phyloP scores from a whole-genome alignment of 1,140 invertebrate species.

The Bursaphelenchus mucronatus region DNA sequence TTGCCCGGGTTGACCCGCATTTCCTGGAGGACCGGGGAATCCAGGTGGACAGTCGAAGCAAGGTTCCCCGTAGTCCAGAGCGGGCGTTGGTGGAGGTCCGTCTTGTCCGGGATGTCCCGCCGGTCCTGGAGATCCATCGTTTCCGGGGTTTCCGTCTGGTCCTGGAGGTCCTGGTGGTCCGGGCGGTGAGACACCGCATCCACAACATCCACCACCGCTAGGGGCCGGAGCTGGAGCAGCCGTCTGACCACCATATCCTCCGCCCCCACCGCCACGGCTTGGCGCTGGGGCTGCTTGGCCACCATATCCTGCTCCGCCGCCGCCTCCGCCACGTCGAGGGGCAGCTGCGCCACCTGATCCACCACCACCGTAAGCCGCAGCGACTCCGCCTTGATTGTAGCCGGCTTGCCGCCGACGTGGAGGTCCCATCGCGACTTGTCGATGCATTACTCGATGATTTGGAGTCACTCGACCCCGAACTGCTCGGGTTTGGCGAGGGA shows the following conservation, averaged over 20 bases:
- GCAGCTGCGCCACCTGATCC: not conserved
- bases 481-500: no score
- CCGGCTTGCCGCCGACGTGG: conserved; percentile 28
- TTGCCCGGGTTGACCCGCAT: conserved; percentile 20
- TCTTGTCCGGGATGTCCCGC: conserved; percentile 6
- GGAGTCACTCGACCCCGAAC: no score
- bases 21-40: conserved; percentile 29
- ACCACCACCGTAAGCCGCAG: conserved; percentile 1
- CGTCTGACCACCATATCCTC: no score
- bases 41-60: conserved; percentile 31
- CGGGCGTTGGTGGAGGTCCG: not conserved
- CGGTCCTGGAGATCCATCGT: conserved; percentile 12
- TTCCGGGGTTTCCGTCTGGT: conserved; percentile 25
- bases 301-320: not conserved
- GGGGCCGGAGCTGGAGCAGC: no score
- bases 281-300: not conserved
- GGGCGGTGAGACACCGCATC: conserved; percentile 39
- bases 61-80: conserved; percentile 10
- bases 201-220: conserved; percentile 27
- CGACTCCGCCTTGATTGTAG: not conserved
- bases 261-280: no score
- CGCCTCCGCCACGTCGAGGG: not conserved
- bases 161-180: conserved; percentile 41
- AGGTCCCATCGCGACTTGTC: conserved; percentile 26
- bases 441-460: no score